Conservation (phyloP, 2,888 invertebrate genomes). For the Tinea trinotella region DNA sequence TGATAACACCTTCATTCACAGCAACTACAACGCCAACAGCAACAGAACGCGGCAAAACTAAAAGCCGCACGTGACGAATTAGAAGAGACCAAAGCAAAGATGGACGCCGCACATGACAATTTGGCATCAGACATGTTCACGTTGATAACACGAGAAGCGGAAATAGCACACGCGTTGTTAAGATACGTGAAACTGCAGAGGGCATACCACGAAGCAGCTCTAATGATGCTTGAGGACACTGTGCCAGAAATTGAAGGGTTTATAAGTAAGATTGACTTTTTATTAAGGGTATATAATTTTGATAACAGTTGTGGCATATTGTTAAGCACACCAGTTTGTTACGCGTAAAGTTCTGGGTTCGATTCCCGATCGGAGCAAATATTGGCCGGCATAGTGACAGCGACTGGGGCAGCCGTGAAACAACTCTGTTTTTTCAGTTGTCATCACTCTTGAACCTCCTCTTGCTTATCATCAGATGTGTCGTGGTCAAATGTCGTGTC, state of each 20-base stretch:
- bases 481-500: too few species aligned
- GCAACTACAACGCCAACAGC: conserved; percentile 60
- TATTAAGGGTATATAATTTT: background rate
- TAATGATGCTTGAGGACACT: conserved; percentile 83
- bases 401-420: too few species aligned
- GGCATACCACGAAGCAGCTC: conserved; percentile 88
- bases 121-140: conserved; percentile 94
- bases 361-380: too few species aligned
- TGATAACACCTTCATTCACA: too few species aligned
- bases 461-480: too few species aligned
- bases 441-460: too few species aligned
- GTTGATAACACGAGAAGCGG: conserved; percentile 89
- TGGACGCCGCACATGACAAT: conserved; percentile 90
- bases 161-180: conserved; percentile 86
- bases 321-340: too few species aligned
- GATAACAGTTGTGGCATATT: background rate
- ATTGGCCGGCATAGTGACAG: too few species aligned
- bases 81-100: conserved; percentile 89
- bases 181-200: conserved; percentile 90
- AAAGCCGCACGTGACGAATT: conserved; percentile 87
- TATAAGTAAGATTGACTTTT: conserved; percentile 77
- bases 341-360: too few species aligned
- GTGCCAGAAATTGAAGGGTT: conserved; percentile 84
- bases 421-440: too few species aligned
- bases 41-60: conserved; percentile 74